phyloP scores from a whole-genome alignment of 2,888 invertebrate genomes.

The Meiosimyza decipiens region DNA sequence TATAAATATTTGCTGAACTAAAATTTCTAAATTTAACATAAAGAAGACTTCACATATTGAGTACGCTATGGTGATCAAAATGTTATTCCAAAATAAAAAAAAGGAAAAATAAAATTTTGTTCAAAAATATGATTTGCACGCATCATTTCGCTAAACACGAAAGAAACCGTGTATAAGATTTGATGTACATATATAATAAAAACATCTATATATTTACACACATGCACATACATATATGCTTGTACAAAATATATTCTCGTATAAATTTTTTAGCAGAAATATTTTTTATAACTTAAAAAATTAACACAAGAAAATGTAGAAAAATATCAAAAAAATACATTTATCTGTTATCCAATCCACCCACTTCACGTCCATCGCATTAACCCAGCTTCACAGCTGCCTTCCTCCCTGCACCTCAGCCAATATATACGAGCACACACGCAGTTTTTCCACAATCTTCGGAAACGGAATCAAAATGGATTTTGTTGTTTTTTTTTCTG shows the following conservation, averaged over 20 bases:
- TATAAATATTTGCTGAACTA: too few species aligned
- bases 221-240: not conserved
- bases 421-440: not conserved
- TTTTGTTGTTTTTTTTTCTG: not conserved
- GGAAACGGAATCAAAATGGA: conserved; percentile 22
- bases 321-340: conserved; percentile 14
- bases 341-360: not conserved
- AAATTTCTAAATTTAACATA: too few species aligned
- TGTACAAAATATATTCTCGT: not conserved
- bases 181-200: not conserved
- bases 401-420: conserved; percentile 2
- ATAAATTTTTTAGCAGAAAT: not conserved
- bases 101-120: not conserved
- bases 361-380: not conserved
- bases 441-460: conserved; percentile 2
- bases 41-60: too few species aligned
- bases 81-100: conserved; percentile 1
- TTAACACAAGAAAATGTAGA: not conserved
- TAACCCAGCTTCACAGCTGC: not conserved
- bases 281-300: conserved; percentile 3
- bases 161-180: not conserved
- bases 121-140: conserved; percentile 8
- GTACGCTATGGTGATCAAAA: too few species aligned
- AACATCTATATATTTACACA: not conserved
- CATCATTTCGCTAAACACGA: not conserved